Base-by-base conservation (phyloP, 2,113 vertebrate genomes). In the Oreochromis tanganicae region DNA sequence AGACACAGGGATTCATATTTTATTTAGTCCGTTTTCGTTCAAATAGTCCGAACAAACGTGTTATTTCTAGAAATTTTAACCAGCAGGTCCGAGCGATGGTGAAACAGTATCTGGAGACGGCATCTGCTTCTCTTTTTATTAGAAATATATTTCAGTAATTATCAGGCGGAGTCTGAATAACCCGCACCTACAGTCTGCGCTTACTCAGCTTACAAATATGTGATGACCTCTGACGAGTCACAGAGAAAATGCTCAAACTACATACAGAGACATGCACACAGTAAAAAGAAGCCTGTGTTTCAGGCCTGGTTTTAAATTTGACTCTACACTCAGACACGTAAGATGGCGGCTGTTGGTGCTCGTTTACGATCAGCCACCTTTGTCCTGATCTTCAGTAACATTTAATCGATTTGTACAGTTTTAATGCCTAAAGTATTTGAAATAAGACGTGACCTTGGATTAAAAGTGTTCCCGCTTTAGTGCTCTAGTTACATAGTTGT, bases 401-500 rank as follows among this genome's bases (percentile, higher is more conserved):
- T 29, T 57, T 56, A 56, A 56, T 56, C 54, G 54, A 56, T 21
- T 56, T 56, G 21, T 56, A 55, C 2, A 55, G 5, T 0, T 55
- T 55, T 55, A 55, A 55, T 56, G 0, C 21, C 54, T 13, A 56
- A 7, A 13, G 54, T 56, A 56, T 56, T 56, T 56, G 21, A 56
- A 56, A 56, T 56, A 56, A 55, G 0, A 0, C 0, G 54, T 12
- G 0, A 0, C 11, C 3, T 56, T 56, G 2, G 54, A 56, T 56
- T 24, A 0, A 56, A 27, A 27, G 12, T 56, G 1, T 56, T 27
- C 1, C 21, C 0, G 27, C 55, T 56, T 56, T 56, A 56, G 55
- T 56, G 55, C 55, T 56, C 13, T 57, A 57, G 56, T 29, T 57
- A 29, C 1, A 29, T 57, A 29, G 1, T 57, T 57, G 0, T 57